A percentile compares a stretch with the other conserved stretches of the same genome.
These are phyloP conservation scores for Agapornis canus DNA, from an alignment of 2,797 vertebrate species.

Conservation along the genomic window DNA sequence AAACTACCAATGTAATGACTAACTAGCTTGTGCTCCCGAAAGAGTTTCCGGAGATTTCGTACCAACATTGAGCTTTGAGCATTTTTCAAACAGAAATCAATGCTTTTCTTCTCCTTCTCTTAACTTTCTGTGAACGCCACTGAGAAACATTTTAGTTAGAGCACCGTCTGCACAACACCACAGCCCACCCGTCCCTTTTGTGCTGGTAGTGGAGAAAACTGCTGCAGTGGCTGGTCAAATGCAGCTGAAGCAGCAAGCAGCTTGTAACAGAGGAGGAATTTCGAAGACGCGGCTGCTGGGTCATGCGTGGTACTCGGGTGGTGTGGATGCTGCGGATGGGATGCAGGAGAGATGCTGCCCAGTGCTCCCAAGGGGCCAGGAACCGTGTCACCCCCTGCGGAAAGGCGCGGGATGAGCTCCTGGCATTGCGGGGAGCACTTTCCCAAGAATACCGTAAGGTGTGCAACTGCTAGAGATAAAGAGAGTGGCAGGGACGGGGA, in stretches of 20 bases:
- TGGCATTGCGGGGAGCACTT: background rate
- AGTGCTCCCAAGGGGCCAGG: background rate
- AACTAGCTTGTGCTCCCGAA: constrained; percentile 12
- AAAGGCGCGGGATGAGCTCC: background rate
- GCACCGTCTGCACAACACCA: background rate
- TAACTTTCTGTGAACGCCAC: background rate
- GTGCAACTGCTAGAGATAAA: accelerated
- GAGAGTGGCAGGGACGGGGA: too few relatives aligned
- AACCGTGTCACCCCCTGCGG: background rate
- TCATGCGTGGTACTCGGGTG: accelerated
- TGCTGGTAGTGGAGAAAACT: accelerated
- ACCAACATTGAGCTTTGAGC: constrained; percentile 40
- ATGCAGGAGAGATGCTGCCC: background rate
- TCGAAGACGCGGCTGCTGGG: accelerated
- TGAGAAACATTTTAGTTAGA: constrained; percentile 29
- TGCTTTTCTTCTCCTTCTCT: background rate
- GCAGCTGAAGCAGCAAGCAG: background rate
- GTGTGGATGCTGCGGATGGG: background rate
- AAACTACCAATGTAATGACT: constrained; percentile 64
- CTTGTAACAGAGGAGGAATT: background rate
- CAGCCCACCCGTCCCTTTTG: background rate
- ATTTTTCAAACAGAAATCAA: constrained; percentile 35
- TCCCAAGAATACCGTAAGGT: accelerated
- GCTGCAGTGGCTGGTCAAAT: background rate
- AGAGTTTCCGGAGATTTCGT: constrained; percentile 23